These are phyloP conservation scores for Ophion costatus DNA, from an alignment of 2,888 invertebrate genomes.

Conservation along the genomic window DNA sequence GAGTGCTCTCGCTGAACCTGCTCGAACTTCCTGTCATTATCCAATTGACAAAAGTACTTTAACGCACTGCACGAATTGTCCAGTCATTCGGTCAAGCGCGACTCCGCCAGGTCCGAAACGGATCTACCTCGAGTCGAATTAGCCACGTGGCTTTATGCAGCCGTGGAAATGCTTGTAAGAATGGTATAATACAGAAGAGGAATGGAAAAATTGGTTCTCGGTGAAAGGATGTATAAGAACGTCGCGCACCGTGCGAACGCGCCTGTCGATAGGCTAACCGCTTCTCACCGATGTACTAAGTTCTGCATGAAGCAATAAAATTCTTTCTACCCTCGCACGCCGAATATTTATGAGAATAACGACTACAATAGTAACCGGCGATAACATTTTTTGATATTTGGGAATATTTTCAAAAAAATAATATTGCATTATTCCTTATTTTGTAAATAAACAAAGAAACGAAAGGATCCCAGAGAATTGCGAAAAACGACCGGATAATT, in stretches of 20 bases:
- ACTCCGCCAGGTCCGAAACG: constrained; percentile 12
- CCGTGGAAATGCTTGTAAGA: not conserved
- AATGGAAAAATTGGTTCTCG: not conserved
- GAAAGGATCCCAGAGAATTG: no score
- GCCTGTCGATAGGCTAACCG: constrained; percentile 38
- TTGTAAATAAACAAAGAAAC: no score
- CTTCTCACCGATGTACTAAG: not conserved
- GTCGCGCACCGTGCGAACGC: not conserved
- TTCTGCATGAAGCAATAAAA: not conserved
- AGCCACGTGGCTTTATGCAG: constrained; percentile 2
- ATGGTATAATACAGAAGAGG: not conserved
- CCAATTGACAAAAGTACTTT: constrained; percentile 28
- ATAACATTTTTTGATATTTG: no score
- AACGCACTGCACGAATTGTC: not conserved
- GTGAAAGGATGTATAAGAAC: constrained; percentile 13
- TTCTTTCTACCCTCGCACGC: no score
- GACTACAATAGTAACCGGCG: no score
- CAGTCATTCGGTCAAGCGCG: not conserved
- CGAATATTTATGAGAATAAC: no score
- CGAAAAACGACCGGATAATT: no score
- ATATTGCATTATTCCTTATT: no score
- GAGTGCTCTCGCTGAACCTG: not conserved
- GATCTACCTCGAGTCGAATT: constrained; percentile 1
- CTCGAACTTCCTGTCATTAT: constrained; percentile 34
- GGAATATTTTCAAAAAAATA: no score